These are phyloP conservation scores for Astropecten irregularis DNA, from an alignment of 53 echinoderm and acorn worm genomes.

Conservation along the genomic window DNA sequence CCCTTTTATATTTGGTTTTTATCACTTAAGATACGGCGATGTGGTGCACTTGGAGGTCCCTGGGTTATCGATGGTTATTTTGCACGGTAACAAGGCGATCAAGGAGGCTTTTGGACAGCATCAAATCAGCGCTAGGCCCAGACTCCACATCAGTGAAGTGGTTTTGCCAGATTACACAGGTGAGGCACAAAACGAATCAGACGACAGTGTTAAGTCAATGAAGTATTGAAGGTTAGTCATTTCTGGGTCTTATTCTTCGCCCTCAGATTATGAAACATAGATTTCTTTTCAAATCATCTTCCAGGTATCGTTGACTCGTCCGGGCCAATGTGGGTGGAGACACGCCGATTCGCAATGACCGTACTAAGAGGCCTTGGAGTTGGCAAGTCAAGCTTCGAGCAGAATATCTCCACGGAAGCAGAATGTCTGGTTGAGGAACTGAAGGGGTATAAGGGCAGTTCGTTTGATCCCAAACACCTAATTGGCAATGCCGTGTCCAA, in stretches of 20 bases:
- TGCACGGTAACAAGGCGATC: background rate
- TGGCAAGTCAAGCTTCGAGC: too few species aligned
- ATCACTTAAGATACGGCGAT: background rate
- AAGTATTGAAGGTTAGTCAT: too few species aligned
- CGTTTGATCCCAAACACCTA: background rate
- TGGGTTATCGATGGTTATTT: background rate
- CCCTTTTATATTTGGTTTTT: too few species aligned
- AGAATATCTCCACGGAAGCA: too few species aligned
- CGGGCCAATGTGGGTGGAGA: constrained; percentile 19
- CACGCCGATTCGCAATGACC: too few species aligned
- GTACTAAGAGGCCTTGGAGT: too few species aligned
- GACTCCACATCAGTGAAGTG: background rate
- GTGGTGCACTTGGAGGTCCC: background rate
- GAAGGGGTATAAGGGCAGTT: constrained; percentile 5
- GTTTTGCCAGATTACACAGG: background rate
- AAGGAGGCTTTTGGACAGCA: too few species aligned
- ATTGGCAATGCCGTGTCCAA: background rate
- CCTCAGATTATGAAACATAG: background rate
- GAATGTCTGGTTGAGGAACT: too few species aligned
- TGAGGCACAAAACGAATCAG: too few species aligned
- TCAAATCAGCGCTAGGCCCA: background rate
- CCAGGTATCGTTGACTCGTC: background rate
- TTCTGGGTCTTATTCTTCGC: too few species aligned
- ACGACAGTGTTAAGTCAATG: too few species aligned
- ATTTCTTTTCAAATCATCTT: background rate